These are phyloP conservation scores for Glareola pratincola DNA, from an alignment of 2,113 vertebrate genomes.

Conservation along the genomic window DNA sequence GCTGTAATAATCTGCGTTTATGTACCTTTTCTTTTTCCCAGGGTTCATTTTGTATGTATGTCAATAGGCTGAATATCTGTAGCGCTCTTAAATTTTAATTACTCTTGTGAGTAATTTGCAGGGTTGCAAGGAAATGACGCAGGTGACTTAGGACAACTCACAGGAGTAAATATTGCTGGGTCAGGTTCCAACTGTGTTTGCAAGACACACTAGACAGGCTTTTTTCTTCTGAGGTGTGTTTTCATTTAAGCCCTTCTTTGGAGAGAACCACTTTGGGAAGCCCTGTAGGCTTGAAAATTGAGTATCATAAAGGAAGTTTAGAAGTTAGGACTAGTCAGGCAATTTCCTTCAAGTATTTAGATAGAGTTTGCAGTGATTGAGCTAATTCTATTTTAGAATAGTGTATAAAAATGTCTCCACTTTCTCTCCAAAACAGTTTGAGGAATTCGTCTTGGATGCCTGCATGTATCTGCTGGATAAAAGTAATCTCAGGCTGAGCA, in stretches of 20 bases:
- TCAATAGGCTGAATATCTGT: neutral
- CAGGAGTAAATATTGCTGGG: neutral
- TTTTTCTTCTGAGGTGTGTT: neutral
- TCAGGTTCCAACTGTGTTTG: neutral
- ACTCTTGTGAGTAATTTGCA: neutral
- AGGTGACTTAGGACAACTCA: neutral
- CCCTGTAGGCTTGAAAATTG: neutral
- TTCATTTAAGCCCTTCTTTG: neutral
- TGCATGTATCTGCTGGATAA: constrained; percentile 64
- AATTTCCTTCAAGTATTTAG: neutral
- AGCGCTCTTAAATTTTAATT: neutral
- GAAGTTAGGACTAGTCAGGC: neutral
- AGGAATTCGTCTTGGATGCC: constrained; percentile 35
- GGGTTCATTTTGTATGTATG: neutral
- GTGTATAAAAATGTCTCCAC: neutral
- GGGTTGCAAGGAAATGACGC: neutral
- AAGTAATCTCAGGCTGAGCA: neutral
- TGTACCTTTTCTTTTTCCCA: neutral
- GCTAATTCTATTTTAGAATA: neutral
- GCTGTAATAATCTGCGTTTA: neutral
- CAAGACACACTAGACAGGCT: accelerated
- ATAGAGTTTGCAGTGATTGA: neutral
- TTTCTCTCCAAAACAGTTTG: constrained; percentile 56
- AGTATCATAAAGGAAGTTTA: neutral
- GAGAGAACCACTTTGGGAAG: neutral